phyloP scores from a whole-genome alignment of 2,797 vertebrate species.

The Gouania willdenowi region DNA sequence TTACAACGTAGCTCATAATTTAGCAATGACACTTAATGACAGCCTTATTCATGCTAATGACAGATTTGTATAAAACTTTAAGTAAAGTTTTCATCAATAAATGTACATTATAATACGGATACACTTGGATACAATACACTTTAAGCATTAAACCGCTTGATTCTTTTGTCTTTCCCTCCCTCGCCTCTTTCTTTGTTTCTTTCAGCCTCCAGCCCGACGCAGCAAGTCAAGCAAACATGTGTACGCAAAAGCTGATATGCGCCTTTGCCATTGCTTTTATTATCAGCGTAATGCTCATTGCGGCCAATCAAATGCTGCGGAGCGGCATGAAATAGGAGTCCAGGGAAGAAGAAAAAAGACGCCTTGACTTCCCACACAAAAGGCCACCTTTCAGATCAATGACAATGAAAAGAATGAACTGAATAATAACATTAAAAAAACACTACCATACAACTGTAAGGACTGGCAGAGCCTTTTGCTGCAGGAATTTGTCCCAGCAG shows the following conservation, averaged over 20 bases:
- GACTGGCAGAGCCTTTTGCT: slow-evolving; percentile 7
- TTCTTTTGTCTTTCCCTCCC: background rate
- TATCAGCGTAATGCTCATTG: slow-evolving; percentile 98
- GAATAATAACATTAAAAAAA: slow-evolving; percentile 5
- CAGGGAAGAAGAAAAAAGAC: too few relatives aligned
- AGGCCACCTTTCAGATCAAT: slow-evolving; percentile 21
- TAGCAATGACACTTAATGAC: too few relatives aligned
- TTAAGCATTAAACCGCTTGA: slow-evolving; percentile 26
- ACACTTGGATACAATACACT: slow-evolving; percentile 27
- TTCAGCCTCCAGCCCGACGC: slow-evolving; percentile 86
- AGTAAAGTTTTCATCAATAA: too few relatives aligned
- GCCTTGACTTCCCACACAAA: slow-evolving; percentile 32
- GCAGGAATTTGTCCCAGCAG: too few relatives aligned
- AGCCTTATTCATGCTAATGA: too few relatives aligned
- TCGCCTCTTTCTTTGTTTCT: background rate
- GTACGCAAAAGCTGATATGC: slow-evolving; percentile 96
- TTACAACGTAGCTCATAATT: too few relatives aligned
- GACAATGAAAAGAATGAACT: slow-evolving; percentile 24
- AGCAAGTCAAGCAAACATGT: slow-evolving; percentile 97
- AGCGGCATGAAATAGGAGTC: slow-evolving; percentile 92
- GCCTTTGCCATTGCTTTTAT: slow-evolving; percentile 97
- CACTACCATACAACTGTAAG: slow-evolving; percentile 37
- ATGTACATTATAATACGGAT: too few relatives aligned
- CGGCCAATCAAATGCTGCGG: slow-evolving; percentile 96
- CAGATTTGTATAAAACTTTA: too few relatives aligned